These are phyloP conservation scores for Pelodiscus sinensis DNA, from an alignment of 2,113 vertebrate genomes.

Conservation along the genomic window DNA sequence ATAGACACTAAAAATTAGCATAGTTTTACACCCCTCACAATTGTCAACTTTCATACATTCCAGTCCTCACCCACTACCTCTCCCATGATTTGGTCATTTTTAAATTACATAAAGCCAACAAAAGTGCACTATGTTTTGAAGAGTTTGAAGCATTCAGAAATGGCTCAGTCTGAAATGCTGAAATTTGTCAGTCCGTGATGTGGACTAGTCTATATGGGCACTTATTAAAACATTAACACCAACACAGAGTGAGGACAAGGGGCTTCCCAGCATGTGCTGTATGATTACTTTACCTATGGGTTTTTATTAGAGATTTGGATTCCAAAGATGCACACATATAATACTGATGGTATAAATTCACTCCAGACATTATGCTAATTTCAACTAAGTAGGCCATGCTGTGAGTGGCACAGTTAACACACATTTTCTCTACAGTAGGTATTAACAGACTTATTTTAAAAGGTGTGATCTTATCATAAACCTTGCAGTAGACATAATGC, in stretches of 20 bases:
- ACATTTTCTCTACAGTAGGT: neutral
- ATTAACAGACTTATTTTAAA: neutral
- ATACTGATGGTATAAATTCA: neutral
- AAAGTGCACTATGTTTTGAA: neutral
- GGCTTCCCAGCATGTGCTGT: neutral
- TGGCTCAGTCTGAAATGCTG: neutral
- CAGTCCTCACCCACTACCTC: neutral
- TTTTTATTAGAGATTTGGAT: constrained; percentile 1
- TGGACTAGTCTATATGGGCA: neutral
- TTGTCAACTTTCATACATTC: neutral
- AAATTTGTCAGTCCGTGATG: neutral
- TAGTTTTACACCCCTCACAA: accelerated
- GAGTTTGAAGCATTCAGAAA: neutral
- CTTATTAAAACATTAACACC: neutral
- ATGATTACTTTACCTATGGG: neutral
- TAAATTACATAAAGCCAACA: neutral
- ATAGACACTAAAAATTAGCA: neutral
- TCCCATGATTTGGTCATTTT: neutral
- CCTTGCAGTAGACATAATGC: neutral
- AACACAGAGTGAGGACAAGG: neutral
- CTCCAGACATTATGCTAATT: constrained; percentile 36
- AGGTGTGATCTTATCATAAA: neutral
- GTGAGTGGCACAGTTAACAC: neutral
- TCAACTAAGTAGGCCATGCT: neutral
- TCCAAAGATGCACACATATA: neutral